Evolutionary conservation across 2,888 invertebrate genomes (phyloP).

Genomic region (Dryobotodes eremita): DNA sequence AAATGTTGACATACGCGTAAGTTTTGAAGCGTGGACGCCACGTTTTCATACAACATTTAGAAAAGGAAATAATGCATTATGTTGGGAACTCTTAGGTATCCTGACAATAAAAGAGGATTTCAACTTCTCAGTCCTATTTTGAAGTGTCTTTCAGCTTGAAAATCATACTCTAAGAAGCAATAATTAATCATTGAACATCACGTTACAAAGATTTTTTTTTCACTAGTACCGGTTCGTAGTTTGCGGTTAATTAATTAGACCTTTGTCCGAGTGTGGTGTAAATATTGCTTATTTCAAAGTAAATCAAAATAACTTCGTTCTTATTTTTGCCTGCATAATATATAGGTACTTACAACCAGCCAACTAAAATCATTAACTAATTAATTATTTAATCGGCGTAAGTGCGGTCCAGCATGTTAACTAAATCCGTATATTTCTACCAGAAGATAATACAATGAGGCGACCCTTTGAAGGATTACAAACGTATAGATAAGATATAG

Average conservation of each 20-base stretch:
- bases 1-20: background rate
- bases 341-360: background rate
- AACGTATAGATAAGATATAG: constrained; percentile 52
- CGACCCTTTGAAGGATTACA: constrained; percentile 74
- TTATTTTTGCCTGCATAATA: background rate
- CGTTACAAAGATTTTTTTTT: no score
- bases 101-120: background rate
- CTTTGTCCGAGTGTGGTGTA: no score
- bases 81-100: background rate
- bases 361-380: background rate
- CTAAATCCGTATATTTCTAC: constrained; percentile 15
- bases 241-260: no score
- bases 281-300: no score
- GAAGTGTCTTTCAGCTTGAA: background rate
- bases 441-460: constrained; percentile 67
- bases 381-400: background rate
- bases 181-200: background rate
- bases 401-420: constrained; percentile 5
- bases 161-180: background rate
- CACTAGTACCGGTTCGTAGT: no score
- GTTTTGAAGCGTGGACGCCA: background rate
- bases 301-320: background rate
- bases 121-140: background rate
- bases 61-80: background rate
- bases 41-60: background rate